These are phyloP conservation scores for Diploptera punctata DNA, from an alignment of 2,888 invertebrate species.

Conservation along the genomic window DNA sequence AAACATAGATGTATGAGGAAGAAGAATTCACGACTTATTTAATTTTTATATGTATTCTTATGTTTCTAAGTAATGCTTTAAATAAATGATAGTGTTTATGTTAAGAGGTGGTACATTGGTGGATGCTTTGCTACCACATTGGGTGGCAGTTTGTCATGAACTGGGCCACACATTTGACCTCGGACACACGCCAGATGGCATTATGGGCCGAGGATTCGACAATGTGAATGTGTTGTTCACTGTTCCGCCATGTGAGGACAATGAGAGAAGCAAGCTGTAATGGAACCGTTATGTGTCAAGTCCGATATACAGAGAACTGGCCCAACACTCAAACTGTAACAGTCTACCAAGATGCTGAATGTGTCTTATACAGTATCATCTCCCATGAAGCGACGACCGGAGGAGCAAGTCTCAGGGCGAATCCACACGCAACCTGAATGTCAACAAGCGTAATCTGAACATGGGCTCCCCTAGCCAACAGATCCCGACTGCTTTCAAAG, in stretches of 20 bases:
- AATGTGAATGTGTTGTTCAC: constrained; percentile 80
- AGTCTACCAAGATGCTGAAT: constrained; percentile 65
- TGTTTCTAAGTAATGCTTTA: too few relatives aligned
- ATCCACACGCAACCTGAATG: background rate
- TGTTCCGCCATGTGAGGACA: constrained; percentile 48
- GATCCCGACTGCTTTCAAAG: constrained; percentile 5
- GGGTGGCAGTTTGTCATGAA: constrained; percentile 92
- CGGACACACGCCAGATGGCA: constrained; percentile 88
- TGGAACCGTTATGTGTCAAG: constrained; percentile 63
- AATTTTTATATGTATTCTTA: too few relatives aligned
- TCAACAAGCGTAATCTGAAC: too few relatives aligned
- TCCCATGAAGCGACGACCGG: constrained; percentile 33
- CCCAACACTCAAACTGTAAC: constrained; percentile 68
- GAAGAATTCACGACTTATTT: too few relatives aligned
- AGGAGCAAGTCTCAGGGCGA: background rate
- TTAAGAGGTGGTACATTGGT: constrained; percentile 78
- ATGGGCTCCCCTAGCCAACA: too few relatives aligned
- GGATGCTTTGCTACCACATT: constrained; percentile 90
- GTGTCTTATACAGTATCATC: constrained; percentile 50
- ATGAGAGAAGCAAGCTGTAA: constrained; percentile 53
- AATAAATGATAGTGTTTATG: too few relatives aligned
- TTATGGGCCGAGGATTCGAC: constrained; percentile 93
- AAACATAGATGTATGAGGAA: too few relatives aligned
- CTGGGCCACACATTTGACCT: constrained; percentile 93
- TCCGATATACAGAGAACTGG: constrained; percentile 64